Evolutionary conservation across 2,113 vertebrate genomes (phyloP).

Genomic region (Hylia prasina): DNA sequence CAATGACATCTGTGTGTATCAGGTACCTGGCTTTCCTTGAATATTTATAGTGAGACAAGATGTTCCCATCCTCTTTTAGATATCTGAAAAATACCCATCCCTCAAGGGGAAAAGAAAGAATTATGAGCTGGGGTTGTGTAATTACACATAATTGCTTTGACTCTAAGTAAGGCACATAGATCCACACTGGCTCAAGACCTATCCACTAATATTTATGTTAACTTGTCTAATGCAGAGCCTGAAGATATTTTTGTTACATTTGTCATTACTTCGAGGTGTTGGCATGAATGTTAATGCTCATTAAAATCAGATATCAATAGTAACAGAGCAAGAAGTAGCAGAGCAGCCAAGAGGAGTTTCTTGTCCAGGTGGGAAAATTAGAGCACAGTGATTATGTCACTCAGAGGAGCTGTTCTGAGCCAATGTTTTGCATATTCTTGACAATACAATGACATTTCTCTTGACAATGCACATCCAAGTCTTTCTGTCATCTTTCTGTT

Average conservation of each 20-base stretch:
- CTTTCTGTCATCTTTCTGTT: not conserved
- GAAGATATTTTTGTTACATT: not conserved
- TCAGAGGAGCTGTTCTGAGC: not conserved
- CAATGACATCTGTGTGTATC: not conserved
- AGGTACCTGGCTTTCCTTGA: not conserved
- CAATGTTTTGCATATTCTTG: not conserved
- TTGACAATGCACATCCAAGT: not conserved
- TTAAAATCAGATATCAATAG: not conserved
- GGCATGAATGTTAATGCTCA: not conserved
- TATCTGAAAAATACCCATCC: not conserved
- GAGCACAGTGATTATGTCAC: not conserved
- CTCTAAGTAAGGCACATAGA: not conserved
- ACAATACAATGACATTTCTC: not conserved
- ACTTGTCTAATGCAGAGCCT: not conserved
- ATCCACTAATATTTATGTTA: not conserved
- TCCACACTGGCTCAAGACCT: not conserved
- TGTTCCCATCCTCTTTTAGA: not conserved
- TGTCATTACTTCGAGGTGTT: not conserved
- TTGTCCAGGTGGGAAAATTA: not conserved
- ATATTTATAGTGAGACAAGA: not conserved
- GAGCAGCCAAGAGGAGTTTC: not conserved
- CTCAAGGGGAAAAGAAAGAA: not conserved
- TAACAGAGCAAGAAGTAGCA: not conserved
- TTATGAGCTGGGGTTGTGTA: not conserved
- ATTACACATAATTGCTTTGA: not conserved